Conservation (phyloP, 2,888 invertebrate genomes). For the Rhamnusium bicolor region DNA sequence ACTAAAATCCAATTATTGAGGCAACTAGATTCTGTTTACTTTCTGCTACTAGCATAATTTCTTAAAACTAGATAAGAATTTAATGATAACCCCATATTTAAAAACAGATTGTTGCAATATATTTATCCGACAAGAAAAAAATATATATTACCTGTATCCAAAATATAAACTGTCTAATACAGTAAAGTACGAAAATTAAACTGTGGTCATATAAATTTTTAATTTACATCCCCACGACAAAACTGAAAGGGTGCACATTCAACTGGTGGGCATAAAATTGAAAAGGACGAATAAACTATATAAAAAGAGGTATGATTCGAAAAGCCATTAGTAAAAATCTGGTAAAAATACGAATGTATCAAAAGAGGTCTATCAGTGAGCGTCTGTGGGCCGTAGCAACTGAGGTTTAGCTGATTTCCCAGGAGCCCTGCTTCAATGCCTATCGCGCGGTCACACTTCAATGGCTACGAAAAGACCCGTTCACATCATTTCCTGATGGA, state of each 20-base stretch:
- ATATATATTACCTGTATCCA: no score
- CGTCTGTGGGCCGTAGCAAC: constrained; percentile 35
- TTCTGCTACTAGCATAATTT: no score
- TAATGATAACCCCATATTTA: no score
- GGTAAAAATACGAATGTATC: constrained; percentile 34
- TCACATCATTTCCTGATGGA: constrained; percentile 68
- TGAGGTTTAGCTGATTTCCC: constrained; percentile 68
- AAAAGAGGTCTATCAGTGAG: constrained; percentile 33
- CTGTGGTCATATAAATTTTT: no score
- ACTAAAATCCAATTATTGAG: no score
- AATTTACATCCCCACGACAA: no score
- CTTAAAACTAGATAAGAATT: no score
- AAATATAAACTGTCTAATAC: no score
- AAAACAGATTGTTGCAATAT: no score
- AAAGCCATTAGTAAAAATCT: constrained; percentile 45
- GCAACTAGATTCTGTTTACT: no score
- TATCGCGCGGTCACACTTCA: constrained; percentile 71
- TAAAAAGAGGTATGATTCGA: constrained; percentile 45
- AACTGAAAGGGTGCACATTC: background rate
- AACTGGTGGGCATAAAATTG: constrained; percentile 3
- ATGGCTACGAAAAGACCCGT: constrained; percentile 69
- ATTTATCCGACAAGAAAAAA: no score
- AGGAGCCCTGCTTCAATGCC: constrained; percentile 66
- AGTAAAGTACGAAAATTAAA: no score
- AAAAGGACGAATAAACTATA: constrained; percentile 5